A percentile compares a stretch with the other conserved stretches of the same genome.
Evolutionary conservation across 2,113 vertebrate genomes (phyloP).

Genomic region (Callipepla squamata): DNA sequence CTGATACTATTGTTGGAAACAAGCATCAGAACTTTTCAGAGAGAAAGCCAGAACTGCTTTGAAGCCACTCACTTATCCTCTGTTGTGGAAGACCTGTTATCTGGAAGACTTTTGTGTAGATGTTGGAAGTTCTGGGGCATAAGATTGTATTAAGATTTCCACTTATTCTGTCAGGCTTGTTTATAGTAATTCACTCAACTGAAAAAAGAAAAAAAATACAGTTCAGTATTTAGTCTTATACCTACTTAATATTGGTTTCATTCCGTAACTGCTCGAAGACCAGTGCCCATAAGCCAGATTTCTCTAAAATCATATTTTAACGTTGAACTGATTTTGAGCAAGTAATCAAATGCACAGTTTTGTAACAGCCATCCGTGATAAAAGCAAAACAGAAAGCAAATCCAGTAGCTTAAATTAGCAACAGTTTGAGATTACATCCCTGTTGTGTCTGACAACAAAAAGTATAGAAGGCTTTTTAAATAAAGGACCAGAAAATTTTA

Average conservation of each 20-base stretch:
- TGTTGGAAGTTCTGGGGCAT: not conserved
- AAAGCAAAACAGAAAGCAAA: not conserved
- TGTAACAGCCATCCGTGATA: not conserved
- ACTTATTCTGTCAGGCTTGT: not conserved
- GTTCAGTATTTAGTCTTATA: not conserved
- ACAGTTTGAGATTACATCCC: not conserved
- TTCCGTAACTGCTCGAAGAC: not conserved
- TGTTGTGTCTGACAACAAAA: not conserved
- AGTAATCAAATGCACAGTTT: not conserved
- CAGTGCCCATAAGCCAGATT: not conserved
- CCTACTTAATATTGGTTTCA: not conserved
- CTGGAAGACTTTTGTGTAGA: not conserved
- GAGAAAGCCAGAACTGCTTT: not conserved
- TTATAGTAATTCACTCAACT: not conserved
- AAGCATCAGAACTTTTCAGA: constrained; percentile 16
- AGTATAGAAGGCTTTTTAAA: not conserved
- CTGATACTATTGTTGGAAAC: not conserved
- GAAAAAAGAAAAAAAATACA: not conserved
- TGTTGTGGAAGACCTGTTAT: not conserved
- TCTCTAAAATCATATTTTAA: not conserved
- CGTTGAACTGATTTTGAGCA: not conserved
- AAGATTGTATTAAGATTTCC: not conserved
- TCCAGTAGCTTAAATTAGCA: not conserved
- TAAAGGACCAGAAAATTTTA: not conserved
- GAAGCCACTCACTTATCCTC: not conserved